A percentile compares a stretch with the other conserved stretches of the same genome.
Conservation (phyloP, 1,140 invertebrate genomes). For the roundworm (Caenorhabditis elegans) region DNA sequence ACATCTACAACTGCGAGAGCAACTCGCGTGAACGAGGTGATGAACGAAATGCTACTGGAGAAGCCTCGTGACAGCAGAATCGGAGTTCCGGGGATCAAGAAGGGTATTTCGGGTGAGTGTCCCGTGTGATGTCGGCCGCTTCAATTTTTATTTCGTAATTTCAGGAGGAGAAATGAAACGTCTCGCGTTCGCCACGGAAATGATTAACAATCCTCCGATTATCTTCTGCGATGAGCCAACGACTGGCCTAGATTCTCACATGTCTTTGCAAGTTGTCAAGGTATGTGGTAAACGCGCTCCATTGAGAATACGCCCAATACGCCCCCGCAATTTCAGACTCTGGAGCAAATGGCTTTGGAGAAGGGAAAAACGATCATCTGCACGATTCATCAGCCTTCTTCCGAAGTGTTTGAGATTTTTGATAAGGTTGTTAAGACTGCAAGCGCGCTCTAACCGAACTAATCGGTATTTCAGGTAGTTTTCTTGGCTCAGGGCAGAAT, state of each 20-base stretch:
- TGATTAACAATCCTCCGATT: slow-evolving; percentile 76
- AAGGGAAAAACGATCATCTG: slow-evolving; percentile 77
- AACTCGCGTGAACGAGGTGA: slow-evolving; percentile 48
- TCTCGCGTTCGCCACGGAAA: slow-evolving; percentile 69
- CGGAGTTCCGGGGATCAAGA: slow-evolving; percentile 56
- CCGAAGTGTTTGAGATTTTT: slow-evolving; percentile 80
- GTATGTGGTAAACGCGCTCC: slow-evolving; percentile 72
- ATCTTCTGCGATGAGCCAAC: slow-evolving; percentile 82
- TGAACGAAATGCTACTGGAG: slow-evolving; percentile 56
- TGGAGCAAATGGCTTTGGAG: slow-evolving; percentile 56
- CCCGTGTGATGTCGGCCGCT: neutral
- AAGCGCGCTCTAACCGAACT: neutral
- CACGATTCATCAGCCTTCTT: slow-evolving; percentile 82
- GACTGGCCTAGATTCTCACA: slow-evolving; percentile 79
- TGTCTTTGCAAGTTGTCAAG: slow-evolving; percentile 75
- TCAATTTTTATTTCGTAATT: slow-evolving; percentile 31
- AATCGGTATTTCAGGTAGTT: slow-evolving; percentile 57
- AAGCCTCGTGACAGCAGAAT: slow-evolving; percentile 54
- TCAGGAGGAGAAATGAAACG: slow-evolving; percentile 69
- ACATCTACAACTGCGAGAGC: slow-evolving; percentile 39
- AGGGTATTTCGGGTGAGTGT: slow-evolving; percentile 51
- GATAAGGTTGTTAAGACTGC: no score
- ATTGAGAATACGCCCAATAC: neutral
- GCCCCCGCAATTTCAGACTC: slow-evolving; percentile 49
- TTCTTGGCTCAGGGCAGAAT: slow-evolving; percentile 67